Evolutionary conservation across 2,888 invertebrate species (phyloP), one percentile per base, ranked within the genome.

Genomic region (Tillus elongatus): DNA sequence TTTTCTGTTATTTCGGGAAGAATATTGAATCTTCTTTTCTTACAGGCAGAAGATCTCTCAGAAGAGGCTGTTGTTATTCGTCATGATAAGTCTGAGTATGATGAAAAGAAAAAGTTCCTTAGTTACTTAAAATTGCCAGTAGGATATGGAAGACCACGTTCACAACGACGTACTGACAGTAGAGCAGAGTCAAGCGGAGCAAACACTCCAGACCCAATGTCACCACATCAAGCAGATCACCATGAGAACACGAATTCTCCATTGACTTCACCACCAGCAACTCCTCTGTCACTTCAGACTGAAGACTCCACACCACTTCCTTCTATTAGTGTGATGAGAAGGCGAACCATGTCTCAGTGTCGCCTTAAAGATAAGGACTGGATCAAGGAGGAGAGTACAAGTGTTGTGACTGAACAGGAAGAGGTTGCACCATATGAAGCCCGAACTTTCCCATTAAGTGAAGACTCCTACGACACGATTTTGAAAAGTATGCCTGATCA

Each of bases 31-130:
- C 24, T 15, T 13, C 13, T 29, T 8, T 27, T 30, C 8, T 51
- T 44, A 15, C 44, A 73, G 74, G 70, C 73, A 35, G 91, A 92
- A 63, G 90, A 92, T 62, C 68, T 86, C 40, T 80, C 84, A 0
- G 89, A 91, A 41, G 78, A 79, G 40, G 73, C 79, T 1, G 78
- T 82, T 50, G 60, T 70, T 2, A 59, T 68, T 28, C 75, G 92
- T 2, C 95, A 95, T 64, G 74, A 77, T 33, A 78, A 79, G 44
- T 79, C 81, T 46, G 88, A 88, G 65, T 67, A 70, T 8, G 83
- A 84, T 46, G 95, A 95, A 66, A 79, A 82, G 44, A 81, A 80
- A 54, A 82, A 83, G 48, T 84, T 79, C 64, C 64, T 76, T 57
- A 73, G 71, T 49, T 74, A 72, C 53, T 59, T 73, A 32, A 75